Evolutionary conservation across 2,113 vertebrate genomes (phyloP).

Genomic region (Brienomyrus longianalis): DNA sequence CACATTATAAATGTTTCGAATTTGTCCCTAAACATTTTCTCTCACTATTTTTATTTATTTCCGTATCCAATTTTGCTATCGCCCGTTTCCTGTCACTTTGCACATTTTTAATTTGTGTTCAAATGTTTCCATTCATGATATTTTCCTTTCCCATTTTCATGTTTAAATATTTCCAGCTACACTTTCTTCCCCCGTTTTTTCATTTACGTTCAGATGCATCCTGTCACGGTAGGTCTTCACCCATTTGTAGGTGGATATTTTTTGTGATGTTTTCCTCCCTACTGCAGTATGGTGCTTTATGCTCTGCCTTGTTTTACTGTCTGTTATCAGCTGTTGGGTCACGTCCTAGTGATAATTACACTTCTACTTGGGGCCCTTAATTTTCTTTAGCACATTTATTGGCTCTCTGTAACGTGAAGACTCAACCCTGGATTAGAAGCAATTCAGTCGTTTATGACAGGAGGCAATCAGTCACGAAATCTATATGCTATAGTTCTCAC

Average conservation of each 20-base stretch:
- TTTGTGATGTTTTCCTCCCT: neutral
- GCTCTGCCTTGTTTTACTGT: neutral
- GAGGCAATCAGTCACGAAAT: neutral
- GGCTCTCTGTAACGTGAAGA: neutral
- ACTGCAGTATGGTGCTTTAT: neutral
- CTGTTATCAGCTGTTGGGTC: neutral
- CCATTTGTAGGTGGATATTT: neutral
- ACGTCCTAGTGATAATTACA: neutral
- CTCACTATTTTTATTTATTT: neutral
- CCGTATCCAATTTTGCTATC: neutral
- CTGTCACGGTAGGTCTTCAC: neutral
- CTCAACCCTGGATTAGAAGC: neutral
- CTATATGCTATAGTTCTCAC: neutral
- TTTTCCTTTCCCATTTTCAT: neutral
- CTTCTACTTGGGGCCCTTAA: neutral
- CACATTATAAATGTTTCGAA: neutral
- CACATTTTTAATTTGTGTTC: neutral
- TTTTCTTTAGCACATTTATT: neutral
- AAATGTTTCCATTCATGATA: neutral
- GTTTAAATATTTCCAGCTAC: neutral
- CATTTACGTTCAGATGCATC: neutral
- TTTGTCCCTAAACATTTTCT: neutral
- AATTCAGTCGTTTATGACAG: neutral
- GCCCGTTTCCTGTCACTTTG: neutral
- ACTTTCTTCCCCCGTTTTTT: neutral